Base-by-base conservation (phyloP, 2,888 invertebrate genomes). In the Melanargia galathea region DNA sequence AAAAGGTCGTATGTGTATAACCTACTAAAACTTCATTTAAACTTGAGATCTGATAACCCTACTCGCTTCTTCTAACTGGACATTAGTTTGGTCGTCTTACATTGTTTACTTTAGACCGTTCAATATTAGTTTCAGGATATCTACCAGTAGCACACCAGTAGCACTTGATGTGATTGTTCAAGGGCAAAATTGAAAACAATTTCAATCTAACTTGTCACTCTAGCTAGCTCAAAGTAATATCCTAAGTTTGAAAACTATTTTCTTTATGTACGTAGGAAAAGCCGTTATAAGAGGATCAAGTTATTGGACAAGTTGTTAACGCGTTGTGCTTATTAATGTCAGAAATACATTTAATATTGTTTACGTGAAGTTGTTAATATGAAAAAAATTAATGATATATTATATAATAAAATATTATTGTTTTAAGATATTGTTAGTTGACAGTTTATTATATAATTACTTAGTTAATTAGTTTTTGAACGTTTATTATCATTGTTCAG, bases 151-250 rank as follows among this genome's bases (percentile, higher is more conserved):
- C n/a, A n/a, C n/a, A 20, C 22, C 13, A 48, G 48, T 26, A 48
- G 8, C 18, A 10, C 16, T 30, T 49, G 30, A 49, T 49, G 20
- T 33, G 30, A 51, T 52, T 35, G 13, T 52, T 51, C 13, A 33
- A 52, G 33, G 52, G 52, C 52, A 52, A 52, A 16, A 52, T 52
- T 52, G 52, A 52, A 52, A 52, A 52, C 52, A 52, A 52, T 35
- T 52, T 52, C 35, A 35, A 52, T 52, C 52, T 52, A 35, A 35
- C 20, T 52, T 52, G 35, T 20, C 52, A 52, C 11, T 52, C 33
- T 30, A 52, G 52, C 33, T 30, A 52, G 52, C 33, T 52, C 52
- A 33, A 51, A 51, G 30, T 30, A 51, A 35, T 52, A 52, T 52
- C 33, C 20, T 20, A 33, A 52, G 20, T 52, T 52, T 52, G 20